Base-by-base conservation (phyloP, 2,888 invertebrate genomes). In the Podabrus alpinus region DNA sequence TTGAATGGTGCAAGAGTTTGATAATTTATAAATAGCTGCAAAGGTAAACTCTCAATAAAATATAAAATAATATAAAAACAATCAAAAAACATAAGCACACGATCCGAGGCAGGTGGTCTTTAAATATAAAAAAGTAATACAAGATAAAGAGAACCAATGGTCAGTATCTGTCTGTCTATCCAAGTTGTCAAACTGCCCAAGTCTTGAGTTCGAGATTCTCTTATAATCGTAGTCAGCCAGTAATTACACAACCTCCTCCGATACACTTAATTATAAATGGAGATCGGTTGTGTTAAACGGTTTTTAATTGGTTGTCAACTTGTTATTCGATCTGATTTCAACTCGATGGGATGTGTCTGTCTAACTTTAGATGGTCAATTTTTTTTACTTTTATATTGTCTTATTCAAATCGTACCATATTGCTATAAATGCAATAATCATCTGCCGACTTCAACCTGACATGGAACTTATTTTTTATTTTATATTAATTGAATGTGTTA, bases 261-360 rank as follows among this genome's bases (percentile, higher is more conserved):
- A 86, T 85, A 85, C 85, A 85, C 85, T 83, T 86, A 85, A 86
- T 86, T 86, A 86, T 84, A 85, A 85, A 84, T 82, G 84, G 83
- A 84, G 84, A 84, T 85, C 82, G 83, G 82, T 79, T 78, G 80
- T 82, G 83, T 84, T 85, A 85, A 86, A 86, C 84, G 85, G 83
- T 86, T 86, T 86, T 86, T 86, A 86, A 86, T 86, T 86, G 86
- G 86, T 84, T 85, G 85, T 85, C 85, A 85, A 85, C 85, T 84
- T 83, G 84, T 84, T 85, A 82, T 82, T 82, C 83, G 84, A 84
- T 85, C 71, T 72, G 75, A 77, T 77, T 77, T 71, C 68, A 70
- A 74, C 66, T 25, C 73, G 70, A 68, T 76, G 72, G 73, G 73
- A 73, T 76, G 73, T 73, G 71, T 76, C 76, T 76, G 73, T 71